A percentile compares a stretch with the other conserved stretches of the same genome.
Conservation (phyloP, 2,113 vertebrate genomes). For the Ophthalmolycus amberensis region DNA sequence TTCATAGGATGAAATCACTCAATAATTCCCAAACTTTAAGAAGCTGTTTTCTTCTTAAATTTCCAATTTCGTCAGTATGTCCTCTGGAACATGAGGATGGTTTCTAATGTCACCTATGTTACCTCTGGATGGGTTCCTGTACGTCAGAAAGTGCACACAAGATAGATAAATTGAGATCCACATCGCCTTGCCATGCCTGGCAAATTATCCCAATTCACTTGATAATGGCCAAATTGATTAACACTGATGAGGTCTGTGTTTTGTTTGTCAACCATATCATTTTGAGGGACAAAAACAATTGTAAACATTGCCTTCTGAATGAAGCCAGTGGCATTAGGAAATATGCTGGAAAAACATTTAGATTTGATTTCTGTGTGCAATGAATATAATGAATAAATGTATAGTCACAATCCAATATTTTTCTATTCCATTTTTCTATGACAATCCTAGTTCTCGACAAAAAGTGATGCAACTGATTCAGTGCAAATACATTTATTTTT, state of each 20-base stretch:
- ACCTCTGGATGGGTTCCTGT: neutral
- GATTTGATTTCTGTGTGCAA: neutral
- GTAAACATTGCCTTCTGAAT: conserved; percentile 10
- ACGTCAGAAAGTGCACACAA: neutral
- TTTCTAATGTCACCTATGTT: neutral
- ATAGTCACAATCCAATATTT: neutral
- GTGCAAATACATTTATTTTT: conserved; percentile 14
- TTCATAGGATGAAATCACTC: no score
- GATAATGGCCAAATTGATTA: conserved; percentile 21
- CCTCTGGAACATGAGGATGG: neutral
- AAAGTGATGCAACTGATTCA: neutral
- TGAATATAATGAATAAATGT: neutral
- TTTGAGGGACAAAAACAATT: conserved; percentile 12
- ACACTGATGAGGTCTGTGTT: conserved; percentile 21
- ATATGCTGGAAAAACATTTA: neutral
- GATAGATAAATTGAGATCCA: neutral
- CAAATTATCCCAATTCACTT: conserved; percentile 19
- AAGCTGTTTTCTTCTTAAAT: neutral
- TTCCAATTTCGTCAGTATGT: neutral
- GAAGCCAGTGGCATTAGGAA: neutral
- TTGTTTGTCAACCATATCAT: neutral
- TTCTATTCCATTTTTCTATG: neutral
- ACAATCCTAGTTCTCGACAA: neutral
- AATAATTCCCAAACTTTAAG: no score
- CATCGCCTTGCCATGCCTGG: neutral